Base-by-base conservation (phyloP, 2,888 invertebrate species). In the Trichacis sp. region DNA sequence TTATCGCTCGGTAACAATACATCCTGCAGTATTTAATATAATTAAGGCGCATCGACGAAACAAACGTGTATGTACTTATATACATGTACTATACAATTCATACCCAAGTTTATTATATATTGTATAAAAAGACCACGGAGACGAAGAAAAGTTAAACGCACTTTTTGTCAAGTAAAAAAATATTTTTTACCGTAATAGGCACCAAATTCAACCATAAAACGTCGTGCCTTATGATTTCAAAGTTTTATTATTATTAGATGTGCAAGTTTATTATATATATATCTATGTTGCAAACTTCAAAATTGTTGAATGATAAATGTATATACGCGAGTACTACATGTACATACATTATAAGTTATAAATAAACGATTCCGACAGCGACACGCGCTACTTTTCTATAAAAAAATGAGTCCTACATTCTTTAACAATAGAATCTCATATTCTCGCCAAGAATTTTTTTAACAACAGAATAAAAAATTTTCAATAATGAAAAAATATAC, bases 1-100 rank as follows among this genome's bases (percentile, higher is more conserved):
- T 76, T 70, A 76, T 77, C 69, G 67, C 70, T 73, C 68, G 65
- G 60, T 74, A 75, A 74, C 72, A 69, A 65, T 71, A 69, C 66
- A 73, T 70, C 54, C 55, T 69, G 62, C 72, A 73, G 69, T 74
- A 74, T 74, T 74, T 73, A 72, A 73, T 72, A 73, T 64, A 46
- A 17, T 69, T 70, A 69, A 64, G 68, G 64, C 24, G 29, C 38
- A 9, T 5, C 15, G 20, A 43, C 24, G 12, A 19, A 29, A 43
- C 43, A 40, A n/a, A 12, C 47, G 15, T 11, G 43, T 9, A 36
- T 18, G 20, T 15, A 55, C 46, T 46, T 55, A 47, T 52, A 33
- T 50, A 48, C 40, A 52, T 42, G 12, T 56, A 46, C n/a, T 46
- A 24, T 46, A 46, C 46, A 46, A 46, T 46, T 11, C n/a, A 18